These are phyloP conservation scores for Megaceryle torquata DNA, from an alignment of 2,113 vertebrate genomes.

Conservation along the genomic window DNA sequence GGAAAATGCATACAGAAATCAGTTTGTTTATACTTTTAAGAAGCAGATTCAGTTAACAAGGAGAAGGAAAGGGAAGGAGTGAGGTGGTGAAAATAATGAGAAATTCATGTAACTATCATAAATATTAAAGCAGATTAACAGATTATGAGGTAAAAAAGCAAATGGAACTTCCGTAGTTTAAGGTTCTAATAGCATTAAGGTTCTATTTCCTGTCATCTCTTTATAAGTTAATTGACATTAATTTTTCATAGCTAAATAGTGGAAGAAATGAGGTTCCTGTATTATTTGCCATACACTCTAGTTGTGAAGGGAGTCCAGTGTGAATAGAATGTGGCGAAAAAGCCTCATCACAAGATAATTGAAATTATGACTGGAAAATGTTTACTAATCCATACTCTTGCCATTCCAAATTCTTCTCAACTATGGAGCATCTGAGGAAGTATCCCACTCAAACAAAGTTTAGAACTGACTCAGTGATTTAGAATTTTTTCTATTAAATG, in stretches of 20 bases:
- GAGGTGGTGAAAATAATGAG: neutral
- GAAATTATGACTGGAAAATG: neutral
- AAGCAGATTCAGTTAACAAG: neutral
- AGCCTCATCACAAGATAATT: neutral
- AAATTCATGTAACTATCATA: slow-evolving; percentile 31
- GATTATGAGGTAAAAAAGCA: slow-evolving; percentile 29
- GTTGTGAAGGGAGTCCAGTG: neutral
- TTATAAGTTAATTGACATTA: slow-evolving; percentile 65
- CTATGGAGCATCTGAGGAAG: neutral
- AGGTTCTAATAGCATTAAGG: slow-evolving; percentile 25
- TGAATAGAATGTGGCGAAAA: neutral
- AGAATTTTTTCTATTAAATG: neutral
- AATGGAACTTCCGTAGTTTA: neutral
- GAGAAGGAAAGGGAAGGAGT: neutral
- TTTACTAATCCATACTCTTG: neutral
- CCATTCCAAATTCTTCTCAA: neutral
- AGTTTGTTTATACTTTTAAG: slow-evolving; percentile 38
- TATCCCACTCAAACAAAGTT: neutral
- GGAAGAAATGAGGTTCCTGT: slow-evolving; percentile 14
- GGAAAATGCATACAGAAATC: slow-evolving; percentile 5
- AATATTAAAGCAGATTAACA: slow-evolving; percentile 55
- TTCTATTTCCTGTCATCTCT: slow-evolving; percentile 54
- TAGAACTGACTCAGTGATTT: neutral
- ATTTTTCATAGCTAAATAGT: slow-evolving; percentile 59
- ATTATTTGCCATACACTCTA: neutral